Base-by-base conservation (phyloP, 2,888 invertebrate genomes). In the Muscina levida region DNA sequence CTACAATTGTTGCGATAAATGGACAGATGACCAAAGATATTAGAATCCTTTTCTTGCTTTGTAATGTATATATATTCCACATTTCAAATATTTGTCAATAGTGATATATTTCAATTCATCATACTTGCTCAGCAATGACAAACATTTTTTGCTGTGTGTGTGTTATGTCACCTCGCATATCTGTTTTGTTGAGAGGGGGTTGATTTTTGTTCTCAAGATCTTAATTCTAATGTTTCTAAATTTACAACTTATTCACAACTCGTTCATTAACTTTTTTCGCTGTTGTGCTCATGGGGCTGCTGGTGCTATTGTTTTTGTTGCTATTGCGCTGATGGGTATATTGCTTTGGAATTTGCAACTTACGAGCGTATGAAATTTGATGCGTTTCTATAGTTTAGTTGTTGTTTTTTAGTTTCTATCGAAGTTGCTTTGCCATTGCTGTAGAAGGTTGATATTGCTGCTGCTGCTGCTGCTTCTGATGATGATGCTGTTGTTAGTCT, bases 241-340 rank as follows among this genome's bases (percentile, higher is more conserved):
- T 42, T 62, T 62, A 39, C 62, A 62, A 62, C 42, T 19, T 62
- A 62, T 62, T 42, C 62, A 62, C 42, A 62, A 62, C 42, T 62
- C 62, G 62, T 42, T 62, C 62, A 62, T 62, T 62, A 22, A 22
- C 24, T 17, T 62, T 62, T 62, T 59, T 39, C 39, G 39, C 15
- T 42, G 62, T 19, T 62, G 31, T 5, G 31, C 31, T 31, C 4
- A 31, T 31, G 31, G 42, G 56, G n/a, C n/a, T n/a, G n/a, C n/a
- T n/a, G n/a, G n/a, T n/a, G n/a, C n/a, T n/a, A n/a, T n/a, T n/a
- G n/a, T n/a, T 59, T 2, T 59, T 59, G 24, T 39, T 59, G 39
- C 15, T 42, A 39, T 19, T 62, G 31, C 3, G 31, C 31, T 31
- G 31, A 31, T 31, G 31, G 42, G 56, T 19, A 15, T 42, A 39